A percentile compares a stretch with the other conserved stretches of the same genome.
Evolutionary conservation across 2,113 vertebrate species (phyloP).

Genomic region (Alouatta palliata): DNA sequence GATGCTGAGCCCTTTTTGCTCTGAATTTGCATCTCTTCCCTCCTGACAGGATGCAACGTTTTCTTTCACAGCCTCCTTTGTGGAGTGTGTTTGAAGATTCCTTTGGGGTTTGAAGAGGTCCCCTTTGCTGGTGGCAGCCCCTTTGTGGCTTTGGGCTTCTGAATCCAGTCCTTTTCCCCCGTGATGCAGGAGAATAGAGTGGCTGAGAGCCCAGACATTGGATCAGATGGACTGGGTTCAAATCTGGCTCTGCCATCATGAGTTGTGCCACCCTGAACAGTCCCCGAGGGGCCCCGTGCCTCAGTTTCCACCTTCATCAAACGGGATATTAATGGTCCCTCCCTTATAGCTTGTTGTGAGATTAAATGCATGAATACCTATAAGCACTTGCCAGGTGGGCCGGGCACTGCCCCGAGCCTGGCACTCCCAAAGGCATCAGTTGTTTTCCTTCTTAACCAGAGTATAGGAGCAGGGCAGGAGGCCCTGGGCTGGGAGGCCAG

Average conservation of each 20-base stretch:
- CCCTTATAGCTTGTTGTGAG: background rate
- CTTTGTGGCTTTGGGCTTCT: background rate
- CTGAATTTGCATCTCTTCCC: background rate
- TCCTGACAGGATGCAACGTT: background rate
- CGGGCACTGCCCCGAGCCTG: rapidly evolving
- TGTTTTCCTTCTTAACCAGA: background rate
- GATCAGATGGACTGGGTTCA: background rate
- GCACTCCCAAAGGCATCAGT: background rate
- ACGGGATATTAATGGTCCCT: background rate
- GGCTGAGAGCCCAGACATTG: background rate
- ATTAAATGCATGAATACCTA: rapidly evolving
- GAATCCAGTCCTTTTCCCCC: background rate
- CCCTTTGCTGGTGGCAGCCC: background rate
- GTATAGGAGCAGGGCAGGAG: background rate
- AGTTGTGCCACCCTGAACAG: background rate
- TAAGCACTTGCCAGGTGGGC: background rate
- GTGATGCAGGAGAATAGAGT: rapidly evolving
- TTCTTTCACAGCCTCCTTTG: background rate
- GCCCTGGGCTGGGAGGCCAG: background rate
- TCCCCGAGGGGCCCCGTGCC: background rate
- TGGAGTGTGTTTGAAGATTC: background rate
- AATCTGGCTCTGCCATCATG: background rate
- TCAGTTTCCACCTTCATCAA: background rate
- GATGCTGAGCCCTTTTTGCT: background rate
- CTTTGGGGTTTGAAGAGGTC: background rate